phyloP scores from a whole-genome alignment of 2,113 vertebrate genomes.

The Synodontis membranacea region DNA sequence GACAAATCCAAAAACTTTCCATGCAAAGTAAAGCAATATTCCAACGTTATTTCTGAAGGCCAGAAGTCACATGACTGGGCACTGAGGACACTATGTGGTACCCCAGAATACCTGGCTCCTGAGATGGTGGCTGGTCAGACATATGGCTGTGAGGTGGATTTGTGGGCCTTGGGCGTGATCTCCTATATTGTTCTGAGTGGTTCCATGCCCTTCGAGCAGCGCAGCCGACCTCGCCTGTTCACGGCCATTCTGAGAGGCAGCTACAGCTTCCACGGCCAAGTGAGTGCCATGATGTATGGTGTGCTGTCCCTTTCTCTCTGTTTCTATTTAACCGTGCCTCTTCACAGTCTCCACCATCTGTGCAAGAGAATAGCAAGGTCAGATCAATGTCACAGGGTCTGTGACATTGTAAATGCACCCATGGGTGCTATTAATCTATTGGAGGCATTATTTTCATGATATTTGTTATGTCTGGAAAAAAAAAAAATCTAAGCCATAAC shows the following conservation, averaged over 20 bases:
- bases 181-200: slow-evolving; percentile 67
- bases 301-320: neutral
- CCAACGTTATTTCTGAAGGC: neutral
- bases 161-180: slow-evolving; percentile 70
- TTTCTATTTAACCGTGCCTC: neutral
- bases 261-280: slow-evolving; percentile 65
- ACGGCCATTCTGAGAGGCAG: slow-evolving; percentile 64
- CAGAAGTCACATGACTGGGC: slow-evolving; percentile 40
- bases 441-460: neutral
- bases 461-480: neutral
- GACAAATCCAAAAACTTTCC: slow-evolving; percentile 1
- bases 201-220: slow-evolving; percentile 68
- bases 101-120: slow-evolving; percentile 68
- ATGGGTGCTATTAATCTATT: neutral
- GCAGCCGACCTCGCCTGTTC: slow-evolving; percentile 59
- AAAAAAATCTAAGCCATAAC: neutral
- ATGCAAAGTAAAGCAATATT: neutral
- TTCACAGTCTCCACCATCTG: slow-evolving; percentile 7
- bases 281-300: slow-evolving; percentile 50
- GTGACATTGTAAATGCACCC: neutral
- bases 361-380: slow-evolving; percentile 8
- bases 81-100: slow-evolving; percentile 56
- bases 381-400: neutral
- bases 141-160: slow-evolving; percentile 64
- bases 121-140: slow-evolving; percentile 62